A percentile compares a stretch with the other conserved stretches of the same genome.
phyloP scores from a whole-genome alignment of 2,113 vertebrate genomes.

The Pelodiscus sinensis region DNA sequence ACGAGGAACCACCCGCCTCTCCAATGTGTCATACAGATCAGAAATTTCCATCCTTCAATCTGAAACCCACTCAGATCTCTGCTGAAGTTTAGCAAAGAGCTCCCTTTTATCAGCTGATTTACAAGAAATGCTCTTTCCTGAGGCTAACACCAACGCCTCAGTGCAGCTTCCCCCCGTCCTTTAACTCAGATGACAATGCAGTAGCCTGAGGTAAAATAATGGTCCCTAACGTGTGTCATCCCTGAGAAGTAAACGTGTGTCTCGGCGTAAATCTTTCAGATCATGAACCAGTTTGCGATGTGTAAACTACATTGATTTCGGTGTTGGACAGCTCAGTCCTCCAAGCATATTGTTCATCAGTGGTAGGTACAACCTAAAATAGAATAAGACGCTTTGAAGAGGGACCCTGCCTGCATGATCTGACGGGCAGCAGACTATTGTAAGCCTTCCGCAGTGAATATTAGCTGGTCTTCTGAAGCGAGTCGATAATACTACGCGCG shows the following conservation, averaged over 20 bases:
- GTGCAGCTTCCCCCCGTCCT: background rate
- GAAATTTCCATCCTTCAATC: slow-evolving; percentile 15
- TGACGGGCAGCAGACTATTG: background rate
- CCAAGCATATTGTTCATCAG: background rate
- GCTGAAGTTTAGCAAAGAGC: slow-evolving; percentile 27
- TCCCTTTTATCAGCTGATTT: slow-evolving; percentile 63
- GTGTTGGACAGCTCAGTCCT: background rate
- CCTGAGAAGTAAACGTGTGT: background rate
- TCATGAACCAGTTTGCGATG: background rate
- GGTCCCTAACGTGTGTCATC: background rate
- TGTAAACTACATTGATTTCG: background rate
- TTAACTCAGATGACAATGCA: background rate
- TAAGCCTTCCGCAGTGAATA: background rate
- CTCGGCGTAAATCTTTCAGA: background rate
- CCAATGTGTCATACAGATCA: background rate
- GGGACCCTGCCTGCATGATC: background rate
- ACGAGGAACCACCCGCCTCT: background rate
- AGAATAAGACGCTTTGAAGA: background rate
- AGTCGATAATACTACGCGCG: background rate
- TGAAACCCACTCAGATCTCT: background rate
- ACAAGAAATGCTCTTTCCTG: slow-evolving; percentile 49
- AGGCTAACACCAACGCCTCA: background rate
- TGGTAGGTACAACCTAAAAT: background rate
- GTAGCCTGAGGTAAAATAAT: background rate
- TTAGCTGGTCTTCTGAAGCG: background rate